phyloP scores from a whole-genome alignment of 2,888 invertebrate genomes.

The Microctonus brassicae region DNA sequence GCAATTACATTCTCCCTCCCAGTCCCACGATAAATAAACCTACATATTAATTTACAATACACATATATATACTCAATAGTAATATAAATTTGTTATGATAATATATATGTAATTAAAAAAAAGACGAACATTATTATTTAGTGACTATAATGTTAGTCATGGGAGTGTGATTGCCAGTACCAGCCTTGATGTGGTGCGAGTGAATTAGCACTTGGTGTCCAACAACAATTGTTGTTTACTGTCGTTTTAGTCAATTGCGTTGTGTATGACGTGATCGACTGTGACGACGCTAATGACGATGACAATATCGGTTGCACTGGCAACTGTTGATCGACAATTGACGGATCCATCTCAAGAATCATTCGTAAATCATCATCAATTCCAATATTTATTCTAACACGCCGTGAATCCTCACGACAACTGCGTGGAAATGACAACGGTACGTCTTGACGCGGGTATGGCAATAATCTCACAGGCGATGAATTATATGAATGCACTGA shows the following conservation, averaged over 20 bases:
- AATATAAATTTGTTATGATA: not conserved
- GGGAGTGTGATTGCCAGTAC: not conserved
- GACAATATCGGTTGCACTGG: conserved; percentile 39
- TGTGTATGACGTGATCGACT: conserved; percentile 12
- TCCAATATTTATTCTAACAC: conserved; percentile 72
- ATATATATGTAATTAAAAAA: not conserved
- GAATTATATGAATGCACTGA: conserved; percentile 22
- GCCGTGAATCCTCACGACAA: conserved; percentile 48
- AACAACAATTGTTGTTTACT: not conserved
- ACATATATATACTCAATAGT: not conserved
- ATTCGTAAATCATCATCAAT: conserved; percentile 75
- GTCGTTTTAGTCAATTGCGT: not conserved
- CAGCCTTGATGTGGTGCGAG: not conserved
- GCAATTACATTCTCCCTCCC: not conserved
- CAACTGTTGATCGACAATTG: conserved; percentile 71
- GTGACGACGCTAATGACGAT: conserved; percentile 37
- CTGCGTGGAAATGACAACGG: conserved; percentile 26
- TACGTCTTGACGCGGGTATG: conserved; percentile 19
- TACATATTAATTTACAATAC: not conserved
- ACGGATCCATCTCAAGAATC: conserved; percentile 76
- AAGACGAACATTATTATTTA: not conserved
- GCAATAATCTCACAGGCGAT: conserved; percentile 18
- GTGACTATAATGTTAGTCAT: not conserved
- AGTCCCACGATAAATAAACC: not conserved
- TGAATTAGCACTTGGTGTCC: not conserved